Conservation (phyloP, 2,113 vertebrate species). For the Setophaga petechia region DNA sequence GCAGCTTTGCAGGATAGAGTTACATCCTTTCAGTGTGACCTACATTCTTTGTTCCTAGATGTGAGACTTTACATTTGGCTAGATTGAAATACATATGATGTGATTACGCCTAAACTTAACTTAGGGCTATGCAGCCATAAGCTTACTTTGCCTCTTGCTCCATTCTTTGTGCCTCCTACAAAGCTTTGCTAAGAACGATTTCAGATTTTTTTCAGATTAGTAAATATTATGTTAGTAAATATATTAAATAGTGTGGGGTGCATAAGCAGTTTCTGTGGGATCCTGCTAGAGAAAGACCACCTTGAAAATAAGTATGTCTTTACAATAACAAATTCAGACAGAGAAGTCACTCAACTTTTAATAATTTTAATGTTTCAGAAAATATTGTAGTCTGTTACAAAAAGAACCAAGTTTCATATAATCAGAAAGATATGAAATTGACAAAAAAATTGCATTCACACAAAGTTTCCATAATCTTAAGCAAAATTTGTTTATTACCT, state of each 20-base stretch:
- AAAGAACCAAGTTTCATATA: background rate
- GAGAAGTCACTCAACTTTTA: background rate
- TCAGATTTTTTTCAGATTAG: background rate
- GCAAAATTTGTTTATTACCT: background rate
- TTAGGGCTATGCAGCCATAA: background rate
- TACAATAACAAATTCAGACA: background rate
- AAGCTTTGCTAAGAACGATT: background rate
- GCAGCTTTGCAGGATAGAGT: conserved; percentile 60
- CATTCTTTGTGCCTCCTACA: background rate
- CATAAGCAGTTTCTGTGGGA: background rate
- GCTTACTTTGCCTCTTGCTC: background rate
- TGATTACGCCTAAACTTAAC: background rate
- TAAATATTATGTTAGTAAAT: background rate
- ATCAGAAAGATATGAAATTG: background rate
- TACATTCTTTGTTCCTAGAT: conserved; percentile 62
- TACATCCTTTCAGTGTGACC: conserved; percentile 58
- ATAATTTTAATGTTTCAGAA: background rate
- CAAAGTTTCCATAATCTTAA: background rate
- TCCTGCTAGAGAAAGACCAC: background rate
- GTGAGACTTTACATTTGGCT: conserved; percentile 46
- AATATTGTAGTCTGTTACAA: background rate
- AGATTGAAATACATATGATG: conserved; percentile 6
- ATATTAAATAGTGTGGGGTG: background rate
- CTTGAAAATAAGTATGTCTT: background rate
- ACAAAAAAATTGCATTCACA: background rate